Evolutionary conservation across 2,888 invertebrate species (phyloP), one percentile per base, ranked within the genome.

Genomic region (Nomada goodeniana): DNA sequence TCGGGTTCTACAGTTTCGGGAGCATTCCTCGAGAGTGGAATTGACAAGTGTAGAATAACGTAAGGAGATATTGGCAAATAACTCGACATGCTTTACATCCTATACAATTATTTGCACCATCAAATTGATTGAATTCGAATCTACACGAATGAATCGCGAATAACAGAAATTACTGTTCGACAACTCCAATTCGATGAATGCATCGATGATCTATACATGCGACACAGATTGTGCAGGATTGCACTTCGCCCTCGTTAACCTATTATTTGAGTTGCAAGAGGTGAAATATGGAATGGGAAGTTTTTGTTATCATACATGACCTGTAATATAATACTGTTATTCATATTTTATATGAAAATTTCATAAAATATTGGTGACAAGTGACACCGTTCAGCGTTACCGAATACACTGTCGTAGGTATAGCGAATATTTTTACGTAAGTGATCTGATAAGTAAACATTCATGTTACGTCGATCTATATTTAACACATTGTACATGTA

Each of bases 41-140:
- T 80, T 79, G 80, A 80, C 15, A 60, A 79, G 11, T n/a, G n/a
- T 72, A 72, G 71, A 44, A 61, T 47, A 61, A 26, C 26, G n/a
- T 80, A 78, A 78, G 60, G 44, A 60, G 52, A 78, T 13, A 5
- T 68, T 71, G 36, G 65, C 71, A 63, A 18, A n/a, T 53, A 60
- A 77, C 15, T n/a, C 50, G 52, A 64, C 53, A 60, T 64, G 52
- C 44, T 67, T 74, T 74, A 74, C 52, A 42, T 42, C 60, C 60
- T 57, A 26, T 52, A 69, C 26, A 60, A 36, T 42, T 53, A 15
- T 53, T 53, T 53, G 50, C 26, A 60, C n/a, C 44, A 65, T 61
- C 65, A 79, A 79, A 65, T 60, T 80, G 29, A 55, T 47, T 64
- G 26, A 26, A 65, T 67, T 80, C 67, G 67, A 76, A 76, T 77